phyloP scores from a whole-genome alignment of 2,888 invertebrate species.

The Acanthosoma haemorrhoidale region DNA sequence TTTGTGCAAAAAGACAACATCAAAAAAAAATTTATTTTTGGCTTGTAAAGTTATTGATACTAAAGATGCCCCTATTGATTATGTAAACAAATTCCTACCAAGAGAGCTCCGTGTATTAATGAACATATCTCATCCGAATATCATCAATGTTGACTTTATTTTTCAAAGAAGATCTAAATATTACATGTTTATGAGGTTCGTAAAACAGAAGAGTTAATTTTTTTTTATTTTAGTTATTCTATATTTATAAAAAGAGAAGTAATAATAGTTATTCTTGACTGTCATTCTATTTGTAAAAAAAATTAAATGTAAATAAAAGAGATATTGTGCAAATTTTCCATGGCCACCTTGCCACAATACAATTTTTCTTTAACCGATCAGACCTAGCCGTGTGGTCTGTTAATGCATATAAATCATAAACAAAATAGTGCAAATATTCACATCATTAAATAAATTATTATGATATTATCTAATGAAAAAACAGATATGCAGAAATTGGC shows the following conservation, averaged over 20 bases:
- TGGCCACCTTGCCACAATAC: too few species aligned
- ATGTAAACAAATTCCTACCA: constrained; percentile 75
- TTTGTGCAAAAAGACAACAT: constrained; percentile 31
- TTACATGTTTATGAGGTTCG: constrained; percentile 69
- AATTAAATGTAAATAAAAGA: too few species aligned
- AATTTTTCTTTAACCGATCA: too few species aligned
- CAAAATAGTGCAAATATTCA: too few species aligned
- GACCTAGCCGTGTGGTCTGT: too few species aligned
- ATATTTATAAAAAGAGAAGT: background rate
- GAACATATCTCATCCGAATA: constrained; percentile 70
- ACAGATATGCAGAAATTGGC: constrained; percentile 34
- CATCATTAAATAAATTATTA: too few species aligned
- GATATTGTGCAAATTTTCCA: too few species aligned
- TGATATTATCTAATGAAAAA: background rate
- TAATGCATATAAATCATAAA: too few species aligned
- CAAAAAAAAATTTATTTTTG: constrained; percentile 19
- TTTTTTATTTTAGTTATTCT: too few species aligned
- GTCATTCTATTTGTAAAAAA: too few species aligned
- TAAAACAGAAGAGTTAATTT: too few species aligned
- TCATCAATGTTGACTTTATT: constrained; percentile 70
- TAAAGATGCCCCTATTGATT: constrained; percentile 66
- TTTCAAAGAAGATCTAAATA: constrained; percentile 67
- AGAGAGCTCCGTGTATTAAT: constrained; percentile 73
- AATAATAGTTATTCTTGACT: too few species aligned
- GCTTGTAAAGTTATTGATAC: constrained; percentile 75